These are phyloP conservation scores for Tursiops truncatus DNA, from an alignment of 2,113 vertebrate species.

Conservation along the genomic window DNA sequence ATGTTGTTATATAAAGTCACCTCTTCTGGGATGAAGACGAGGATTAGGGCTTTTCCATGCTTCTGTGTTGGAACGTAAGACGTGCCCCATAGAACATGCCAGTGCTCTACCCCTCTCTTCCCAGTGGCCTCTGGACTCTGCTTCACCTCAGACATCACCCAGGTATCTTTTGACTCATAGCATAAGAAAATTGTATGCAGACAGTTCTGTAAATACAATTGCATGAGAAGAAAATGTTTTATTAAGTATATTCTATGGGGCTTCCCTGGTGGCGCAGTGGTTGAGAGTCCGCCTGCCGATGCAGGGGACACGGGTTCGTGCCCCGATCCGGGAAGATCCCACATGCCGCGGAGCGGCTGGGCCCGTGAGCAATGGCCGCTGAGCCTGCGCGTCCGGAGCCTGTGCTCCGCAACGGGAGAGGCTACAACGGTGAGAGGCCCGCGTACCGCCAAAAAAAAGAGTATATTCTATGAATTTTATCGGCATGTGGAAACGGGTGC, in stretches of 20 bases:
- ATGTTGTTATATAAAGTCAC: neutral
- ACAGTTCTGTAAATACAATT: neutral
- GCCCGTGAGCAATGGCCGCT: no score
- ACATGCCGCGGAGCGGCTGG: no score
- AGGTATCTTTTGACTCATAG: neutral
- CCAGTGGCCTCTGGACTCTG: neutral
- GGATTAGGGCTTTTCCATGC: neutral
- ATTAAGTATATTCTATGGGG: neutral
- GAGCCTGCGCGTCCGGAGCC: no score
- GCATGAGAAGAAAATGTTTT: neutral
- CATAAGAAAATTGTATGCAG: neutral
- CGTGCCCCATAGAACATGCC: fast-evolving
- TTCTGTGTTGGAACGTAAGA: neutral
- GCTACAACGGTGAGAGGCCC: no score
- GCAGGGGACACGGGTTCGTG: no score
- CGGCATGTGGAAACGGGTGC: neutral
- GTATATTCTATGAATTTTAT: neutral
- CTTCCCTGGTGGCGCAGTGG: no score
- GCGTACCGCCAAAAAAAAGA: no score
- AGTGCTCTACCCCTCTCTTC: neutral
- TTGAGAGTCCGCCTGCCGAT: no score
- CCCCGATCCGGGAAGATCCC: no score
- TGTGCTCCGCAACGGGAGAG: no score
- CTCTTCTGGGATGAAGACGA: neutral
- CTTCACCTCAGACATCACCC: neutral